Evolutionary conservation across 2,113 vertebrate species (phyloP).

Genomic region (Callithrix jacchus): DNA sequence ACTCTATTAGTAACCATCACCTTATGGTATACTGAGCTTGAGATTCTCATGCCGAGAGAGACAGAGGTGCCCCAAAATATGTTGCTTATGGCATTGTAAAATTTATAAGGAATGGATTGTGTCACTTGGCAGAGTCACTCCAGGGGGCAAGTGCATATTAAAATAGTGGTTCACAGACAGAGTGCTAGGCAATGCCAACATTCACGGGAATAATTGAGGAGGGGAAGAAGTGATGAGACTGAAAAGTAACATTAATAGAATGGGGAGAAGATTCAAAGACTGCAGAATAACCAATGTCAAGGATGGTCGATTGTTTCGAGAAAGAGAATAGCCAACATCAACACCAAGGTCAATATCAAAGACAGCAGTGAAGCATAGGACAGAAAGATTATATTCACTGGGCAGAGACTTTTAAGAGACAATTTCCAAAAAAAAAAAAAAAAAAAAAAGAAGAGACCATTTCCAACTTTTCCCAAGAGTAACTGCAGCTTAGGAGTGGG

Average conservation of each 20-base stretch:
- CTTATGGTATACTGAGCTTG: background rate
- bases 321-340: background rate
- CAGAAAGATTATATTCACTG: background rate
- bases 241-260: background rate
- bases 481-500: background rate
- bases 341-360: no score
- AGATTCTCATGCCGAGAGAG: background rate
- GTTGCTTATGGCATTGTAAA: background rate
- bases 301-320: background rate
- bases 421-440: background rate
- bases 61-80: background rate
- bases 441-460: background rate
- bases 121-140: background rate
- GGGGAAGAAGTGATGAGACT: background rate
- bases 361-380: background rate
- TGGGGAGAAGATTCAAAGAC: background rate
- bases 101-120: background rate
- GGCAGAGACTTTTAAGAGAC: background rate
- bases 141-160: background rate
- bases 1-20: background rate
- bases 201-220: background rate
- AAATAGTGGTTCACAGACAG: background rate
- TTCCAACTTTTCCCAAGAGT: background rate
- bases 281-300: background rate
- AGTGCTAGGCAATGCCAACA: background rate